Evolutionary conservation across 2,888 invertebrate genomes (phyloP).

Genomic region (Ischnus inquisitorius): DNA sequence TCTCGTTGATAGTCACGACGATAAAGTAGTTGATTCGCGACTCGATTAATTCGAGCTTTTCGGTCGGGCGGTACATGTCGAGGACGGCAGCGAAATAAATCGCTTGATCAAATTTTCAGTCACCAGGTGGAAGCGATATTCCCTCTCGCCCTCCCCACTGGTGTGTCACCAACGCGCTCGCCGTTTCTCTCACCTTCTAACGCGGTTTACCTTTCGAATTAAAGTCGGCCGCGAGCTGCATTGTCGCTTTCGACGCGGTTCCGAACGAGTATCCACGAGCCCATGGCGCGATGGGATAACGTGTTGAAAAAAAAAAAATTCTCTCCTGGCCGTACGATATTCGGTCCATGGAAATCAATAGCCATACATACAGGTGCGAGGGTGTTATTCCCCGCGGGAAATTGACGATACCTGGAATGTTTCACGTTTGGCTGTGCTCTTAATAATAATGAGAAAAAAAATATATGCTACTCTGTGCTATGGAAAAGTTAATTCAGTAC

Average conservation of each 20-base stretch:
- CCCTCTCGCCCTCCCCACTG: not conserved
- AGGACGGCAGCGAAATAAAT: slow-evolving; percentile 7
- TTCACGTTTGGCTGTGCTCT: slow-evolving; percentile 36
- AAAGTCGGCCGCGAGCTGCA: slow-evolving; percentile 25
- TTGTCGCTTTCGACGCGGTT: slow-evolving; percentile 28
- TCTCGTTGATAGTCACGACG: slow-evolving; percentile 5
- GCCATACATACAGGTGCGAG: slow-evolving; percentile 31
- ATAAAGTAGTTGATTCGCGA: slow-evolving; percentile 10
- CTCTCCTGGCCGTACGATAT: slow-evolving; percentile 12
- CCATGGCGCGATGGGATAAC: slow-evolving; percentile 1
- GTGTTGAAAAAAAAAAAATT: slow-evolving; percentile 28
- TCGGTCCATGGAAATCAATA: slow-evolving; percentile 44
- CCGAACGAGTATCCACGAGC: slow-evolving; percentile 10
- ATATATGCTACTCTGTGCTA: no score
- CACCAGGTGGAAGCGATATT: not conserved
- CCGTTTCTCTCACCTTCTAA: slow-evolving; percentile 26
- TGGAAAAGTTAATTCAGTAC: no score
- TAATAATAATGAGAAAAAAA: slow-evolving; percentile 26
- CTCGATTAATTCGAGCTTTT: slow-evolving; percentile 15
- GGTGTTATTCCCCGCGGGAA: slow-evolving; percentile 49
- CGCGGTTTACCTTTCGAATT: slow-evolving; percentile 50
- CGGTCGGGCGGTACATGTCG: not conserved
- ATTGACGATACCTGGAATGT: slow-evolving; percentile 39
- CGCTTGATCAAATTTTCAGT: slow-evolving; percentile 18
- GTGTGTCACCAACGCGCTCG: not conserved